Percentiles rank a stretch among this genome's conserved stretches.
These are phyloP conservation scores for Porites lutea DNA, from an alignment of 64 coral and sea anemone species.

Conservation along the genomic window DNA sequence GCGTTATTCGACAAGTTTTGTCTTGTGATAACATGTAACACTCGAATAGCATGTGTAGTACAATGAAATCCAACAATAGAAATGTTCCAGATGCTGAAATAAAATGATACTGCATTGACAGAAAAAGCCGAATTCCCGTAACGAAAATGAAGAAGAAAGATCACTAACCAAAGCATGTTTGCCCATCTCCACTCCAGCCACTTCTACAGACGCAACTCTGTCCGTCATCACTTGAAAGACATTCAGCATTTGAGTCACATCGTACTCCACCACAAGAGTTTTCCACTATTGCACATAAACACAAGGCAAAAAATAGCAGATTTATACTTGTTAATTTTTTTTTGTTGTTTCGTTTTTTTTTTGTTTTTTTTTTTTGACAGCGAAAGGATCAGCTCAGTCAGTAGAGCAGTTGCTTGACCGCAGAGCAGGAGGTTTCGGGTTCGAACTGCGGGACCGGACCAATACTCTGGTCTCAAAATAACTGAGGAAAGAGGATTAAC, in stretches of 20 bases:
- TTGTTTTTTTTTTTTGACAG: too few relatives aligned
- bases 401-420: too few relatives aligned
- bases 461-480: too few relatives aligned
- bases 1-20: too few relatives aligned
- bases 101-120: background rate
- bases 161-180: slow-evolving; percentile 24
- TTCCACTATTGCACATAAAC: slow-evolving; percentile 21
- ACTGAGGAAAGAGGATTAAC: too few relatives aligned
- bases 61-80: background rate
- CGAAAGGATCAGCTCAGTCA: too few relatives aligned
- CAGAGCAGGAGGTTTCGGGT: too few relatives aligned
- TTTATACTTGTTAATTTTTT: background rate
- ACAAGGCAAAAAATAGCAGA: background rate
- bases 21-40: too few relatives aligned
- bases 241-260: slow-evolving; percentile 63
- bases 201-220: background rate
- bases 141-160: background rate
- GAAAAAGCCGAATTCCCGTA: background rate
- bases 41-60: too few relatives aligned
- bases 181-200: slow-evolving; percentile 9
- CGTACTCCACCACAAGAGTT: slow-evolving; percentile 50
- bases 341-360: background rate
- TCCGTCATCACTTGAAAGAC: slow-evolving; percentile 3
- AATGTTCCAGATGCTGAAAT: background rate
- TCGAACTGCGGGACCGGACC: too few relatives aligned